A percentile compares a stretch with the other conserved stretches of the same genome.
phyloP scores from a whole-genome alignment of 1,140 invertebrate species.

The Drosophila lacertosa region DNA sequence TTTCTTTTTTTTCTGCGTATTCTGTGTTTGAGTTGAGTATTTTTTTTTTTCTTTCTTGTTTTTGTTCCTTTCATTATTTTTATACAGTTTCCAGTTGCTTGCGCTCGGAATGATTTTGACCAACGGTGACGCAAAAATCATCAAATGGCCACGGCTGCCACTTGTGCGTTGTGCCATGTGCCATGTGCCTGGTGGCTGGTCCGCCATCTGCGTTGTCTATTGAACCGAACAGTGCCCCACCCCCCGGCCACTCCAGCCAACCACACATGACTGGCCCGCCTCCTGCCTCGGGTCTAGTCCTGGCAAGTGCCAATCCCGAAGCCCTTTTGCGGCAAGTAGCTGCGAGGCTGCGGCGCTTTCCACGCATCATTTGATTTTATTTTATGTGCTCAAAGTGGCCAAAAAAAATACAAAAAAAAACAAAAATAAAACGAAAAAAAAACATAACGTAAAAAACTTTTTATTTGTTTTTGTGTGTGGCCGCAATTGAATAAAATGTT shows the following conservation, averaged over 20 bases:
- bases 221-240: slow-evolving; percentile 69
- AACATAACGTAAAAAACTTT: too few species aligned
- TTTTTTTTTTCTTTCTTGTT: slow-evolving; percentile 7
- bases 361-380: slow-evolving; percentile 82
- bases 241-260: slow-evolving; percentile 37
- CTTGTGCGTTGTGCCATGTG: slow-evolving; percentile 21
- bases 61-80: slow-evolving; percentile 73
- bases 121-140: slow-evolving; percentile 82
- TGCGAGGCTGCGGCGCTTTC: slow-evolving; percentile 55
- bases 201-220: slow-evolving; percentile 65
- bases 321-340: slow-evolving; percentile 56
- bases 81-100: slow-evolving; percentile 83
- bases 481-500: slow-evolving; percentile 83
- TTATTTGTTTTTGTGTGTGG: slow-evolving; percentile 74
- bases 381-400: slow-evolving; percentile 72
- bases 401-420: slow-evolving; percentile 44
- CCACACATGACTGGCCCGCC: slow-evolving; percentile 58
- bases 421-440: slow-evolving; percentile 31
- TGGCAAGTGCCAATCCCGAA: slow-evolving; percentile 15
- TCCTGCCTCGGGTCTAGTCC: background rate
- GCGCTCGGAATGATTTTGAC: slow-evolving; percentile 79
- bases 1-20: slow-evolving; percentile 1
- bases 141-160: slow-evolving; percentile 58
- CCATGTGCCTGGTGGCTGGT: slow-evolving; percentile 26
- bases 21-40: slow-evolving; percentile 6